phyloP scores from a whole-genome alignment of 2,888 invertebrate genomes.

The Diogma glabrata region DNA sequence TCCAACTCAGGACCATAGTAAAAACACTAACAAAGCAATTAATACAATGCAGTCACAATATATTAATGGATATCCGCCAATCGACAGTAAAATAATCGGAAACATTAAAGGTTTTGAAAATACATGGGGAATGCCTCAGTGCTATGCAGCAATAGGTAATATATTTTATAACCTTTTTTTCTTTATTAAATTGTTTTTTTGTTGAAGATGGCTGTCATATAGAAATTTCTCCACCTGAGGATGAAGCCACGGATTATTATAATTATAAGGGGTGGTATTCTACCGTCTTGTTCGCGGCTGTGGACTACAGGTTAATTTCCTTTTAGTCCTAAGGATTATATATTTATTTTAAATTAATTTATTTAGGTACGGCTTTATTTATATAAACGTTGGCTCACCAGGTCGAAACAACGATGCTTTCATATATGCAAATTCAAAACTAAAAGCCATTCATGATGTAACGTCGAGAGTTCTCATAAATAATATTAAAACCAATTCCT shows the following conservation, averaged over 20 bases:
- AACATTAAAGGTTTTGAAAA: neutral
- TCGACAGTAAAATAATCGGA: neutral
- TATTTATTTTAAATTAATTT: too few species aligned
- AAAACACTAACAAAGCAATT: too few species aligned
- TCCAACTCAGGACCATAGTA: too few species aligned
- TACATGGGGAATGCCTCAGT: conserved; percentile 10
- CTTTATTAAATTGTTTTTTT: neutral
- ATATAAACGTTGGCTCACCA: conserved; percentile 12
- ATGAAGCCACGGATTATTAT: conserved; percentile 11
- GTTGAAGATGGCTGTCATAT: conserved; percentile 14
- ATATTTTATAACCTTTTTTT: too few species aligned
- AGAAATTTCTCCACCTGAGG: conserved; percentile 7
- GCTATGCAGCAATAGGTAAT: conserved; percentile 9
- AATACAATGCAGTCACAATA: neutral
- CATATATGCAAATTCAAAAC: conserved; percentile 9
- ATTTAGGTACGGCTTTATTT: conserved; percentile 12
- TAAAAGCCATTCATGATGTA: neutral
- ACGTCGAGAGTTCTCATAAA: too few species aligned
- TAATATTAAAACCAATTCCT: too few species aligned
- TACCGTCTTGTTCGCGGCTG: too few species aligned
- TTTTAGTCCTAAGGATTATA: too few species aligned
- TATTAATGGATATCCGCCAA: neutral
- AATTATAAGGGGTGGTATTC: too few species aligned
- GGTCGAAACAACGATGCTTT: conserved; percentile 9
- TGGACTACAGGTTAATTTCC: too few species aligned